These are phyloP conservation scores for Coelopa frigida DNA, from an alignment of 1,140 invertebrate species.

Conservation along the genomic window DNA sequence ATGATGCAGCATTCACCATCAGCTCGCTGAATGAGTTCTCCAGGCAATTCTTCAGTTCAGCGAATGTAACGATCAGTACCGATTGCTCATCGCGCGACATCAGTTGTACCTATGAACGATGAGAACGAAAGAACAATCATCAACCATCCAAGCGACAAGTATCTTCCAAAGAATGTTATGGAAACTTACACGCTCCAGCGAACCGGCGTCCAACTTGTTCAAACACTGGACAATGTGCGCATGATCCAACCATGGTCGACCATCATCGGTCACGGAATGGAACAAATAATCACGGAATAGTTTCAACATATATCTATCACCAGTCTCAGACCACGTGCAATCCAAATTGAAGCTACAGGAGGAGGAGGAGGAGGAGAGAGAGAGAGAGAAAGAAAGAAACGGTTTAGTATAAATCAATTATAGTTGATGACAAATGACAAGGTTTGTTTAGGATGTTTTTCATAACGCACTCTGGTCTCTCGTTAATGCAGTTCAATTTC, in stretches of 20 bases:
- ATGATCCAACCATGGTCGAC: conserved; percentile 91
- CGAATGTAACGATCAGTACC: conserved; percentile 88
- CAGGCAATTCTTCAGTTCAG: conserved; percentile 90
- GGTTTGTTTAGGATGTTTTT: neutral
- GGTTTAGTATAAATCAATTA: no score
- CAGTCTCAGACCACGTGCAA: conserved; percentile 91
- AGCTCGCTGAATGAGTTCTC: conserved; percentile 87
- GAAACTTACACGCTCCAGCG: conserved; percentile 67
- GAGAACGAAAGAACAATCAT: neutral
- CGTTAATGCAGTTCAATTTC: conserved; percentile 87
- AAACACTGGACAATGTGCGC: conserved; percentile 89
- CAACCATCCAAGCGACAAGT: neutral
- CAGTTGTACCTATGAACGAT: conserved; percentile 70
- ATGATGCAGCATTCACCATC: conserved; percentile 50
- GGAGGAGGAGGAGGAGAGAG: conserved; percentile 1
- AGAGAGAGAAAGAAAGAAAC: neutral
- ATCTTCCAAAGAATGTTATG: neutral
- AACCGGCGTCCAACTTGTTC: conserved; percentile 89
- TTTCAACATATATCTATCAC: conserved; percentile 96
- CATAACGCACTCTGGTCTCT: conserved; percentile 84
- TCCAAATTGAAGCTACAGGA: conserved; percentile 77
- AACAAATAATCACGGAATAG: conserved; percentile 96
- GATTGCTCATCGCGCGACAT: conserved; percentile 95
- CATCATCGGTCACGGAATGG: conserved; percentile 87
- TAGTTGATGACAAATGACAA: no score